Conservation (phyloP, 2,888 invertebrate genomes). For the Drosophila ustulata region DNA sequence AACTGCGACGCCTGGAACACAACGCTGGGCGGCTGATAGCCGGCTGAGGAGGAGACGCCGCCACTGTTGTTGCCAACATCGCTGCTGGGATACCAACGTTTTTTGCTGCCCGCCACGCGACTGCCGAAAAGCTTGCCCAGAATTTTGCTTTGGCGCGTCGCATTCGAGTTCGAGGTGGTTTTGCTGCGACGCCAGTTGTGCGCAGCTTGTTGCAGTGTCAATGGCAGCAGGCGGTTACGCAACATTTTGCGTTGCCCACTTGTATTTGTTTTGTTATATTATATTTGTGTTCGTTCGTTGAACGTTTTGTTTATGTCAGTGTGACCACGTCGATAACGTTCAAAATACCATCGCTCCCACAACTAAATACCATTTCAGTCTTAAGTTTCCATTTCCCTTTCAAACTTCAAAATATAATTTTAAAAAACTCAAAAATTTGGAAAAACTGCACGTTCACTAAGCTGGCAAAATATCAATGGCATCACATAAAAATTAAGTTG, state of each 20-base stretch:
- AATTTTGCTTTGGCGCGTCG: constrained; percentile 76
- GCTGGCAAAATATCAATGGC: too few relatives aligned
- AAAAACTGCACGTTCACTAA: too few relatives aligned
- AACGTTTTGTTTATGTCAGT: constrained; percentile 15
- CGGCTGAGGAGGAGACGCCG: neutral
- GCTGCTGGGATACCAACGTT: constrained; percentile 78
- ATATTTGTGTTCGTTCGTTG: neutral
- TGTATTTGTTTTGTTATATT: constrained; percentile 1
- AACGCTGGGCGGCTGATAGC: constrained; percentile 34
- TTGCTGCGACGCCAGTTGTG: constrained; percentile 26
- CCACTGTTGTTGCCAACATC: constrained; percentile 13
- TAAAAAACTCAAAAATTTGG: too few relatives aligned
- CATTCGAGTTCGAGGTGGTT: constrained; percentile 25
- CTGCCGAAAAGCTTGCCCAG: constrained; percentile 82
- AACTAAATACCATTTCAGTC: too few relatives aligned
- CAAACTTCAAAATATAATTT: too few relatives aligned
- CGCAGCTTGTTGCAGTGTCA: neutral
- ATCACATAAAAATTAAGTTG: too few relatives aligned
- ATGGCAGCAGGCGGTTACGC: constrained; percentile 40
- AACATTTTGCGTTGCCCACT: constrained; percentile 35
- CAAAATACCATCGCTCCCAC: neutral
- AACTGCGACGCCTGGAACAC: constrained; percentile 64
- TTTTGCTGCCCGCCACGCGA: constrained; percentile 80
- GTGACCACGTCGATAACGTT: neutral
- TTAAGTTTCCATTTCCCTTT: too few relatives aligned